Base-by-base conservation (phyloP, 2,888 invertebrate genomes). In the Proisotoma minuta region DNA sequence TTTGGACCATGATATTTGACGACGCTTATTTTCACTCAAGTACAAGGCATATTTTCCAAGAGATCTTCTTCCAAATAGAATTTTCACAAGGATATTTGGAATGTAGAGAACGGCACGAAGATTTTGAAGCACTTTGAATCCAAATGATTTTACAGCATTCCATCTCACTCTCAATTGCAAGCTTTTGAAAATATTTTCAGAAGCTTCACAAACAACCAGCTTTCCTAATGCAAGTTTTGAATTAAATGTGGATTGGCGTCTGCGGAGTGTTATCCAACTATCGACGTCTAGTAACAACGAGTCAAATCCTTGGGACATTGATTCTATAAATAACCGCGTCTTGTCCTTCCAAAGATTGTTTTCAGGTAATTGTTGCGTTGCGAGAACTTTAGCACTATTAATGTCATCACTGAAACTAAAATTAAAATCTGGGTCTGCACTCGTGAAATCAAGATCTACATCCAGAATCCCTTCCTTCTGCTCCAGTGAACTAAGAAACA, bases 1-100 rank as follows among this genome's bases (percentile, higher is more conserved):
- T 28, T 34, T 54, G n/a, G 53, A 54, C 53, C 53, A 54, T 8
- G 53, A 54, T n/a, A 54, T 22, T 5, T 12, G 18, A 5, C n/a
- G 20, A 8, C 2, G 3, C 10, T 28, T 34, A 20, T 3, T 20
- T 18, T 8, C 39, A 34, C 29, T 29, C 15, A 3, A n/a, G 18
- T 43, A 29, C 8, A 54, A 34, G 2, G 39, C 53, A 22, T 28
- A 2, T 3, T 18, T 5, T 4, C 22, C 20, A 20, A 8, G n/a
- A 3, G 34, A 18, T 5, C 26, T 15, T 5, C 18, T 43, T 12
- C 18, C n/a, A 10, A 51, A 4, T 15, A n/a, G 28, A 34, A 18
- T 20, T 39, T 29, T 20, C 18, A 29, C 2, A 18, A 54, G 5
- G 34, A 54, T 15, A 4, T 18, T 27, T 22, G 53, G 53, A 22